Evolutionary conservation across 2,113 vertebrate genomes (phyloP).

Genomic region (Galeopterus variegatus): DNA sequence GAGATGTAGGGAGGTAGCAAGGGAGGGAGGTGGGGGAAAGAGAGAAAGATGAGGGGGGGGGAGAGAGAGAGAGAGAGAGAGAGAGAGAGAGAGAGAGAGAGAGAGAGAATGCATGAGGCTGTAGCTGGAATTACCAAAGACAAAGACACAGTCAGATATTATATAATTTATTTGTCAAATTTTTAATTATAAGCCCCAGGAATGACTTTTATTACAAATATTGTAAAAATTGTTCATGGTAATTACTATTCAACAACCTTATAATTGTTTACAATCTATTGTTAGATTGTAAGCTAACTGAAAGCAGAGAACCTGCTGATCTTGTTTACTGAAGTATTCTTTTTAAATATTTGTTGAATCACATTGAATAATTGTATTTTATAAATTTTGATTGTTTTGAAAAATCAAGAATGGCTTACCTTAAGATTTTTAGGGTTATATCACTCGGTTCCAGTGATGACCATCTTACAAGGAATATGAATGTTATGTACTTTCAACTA

Average conservation of each 20-base stretch:
- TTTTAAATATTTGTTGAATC: background rate
- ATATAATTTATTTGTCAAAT: background rate
- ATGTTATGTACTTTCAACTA: background rate
- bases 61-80: background rate
- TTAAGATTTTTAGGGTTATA: background rate
- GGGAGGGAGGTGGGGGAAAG: no score
- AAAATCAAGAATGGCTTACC: background rate
- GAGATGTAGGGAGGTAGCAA: background rate
- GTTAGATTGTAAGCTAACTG: background rate
- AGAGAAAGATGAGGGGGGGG: no score
- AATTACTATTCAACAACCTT: conserved; percentile 19
- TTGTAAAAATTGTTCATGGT: background rate
- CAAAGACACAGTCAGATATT: background rate
- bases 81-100: background rate
- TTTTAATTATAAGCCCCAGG: background rate
- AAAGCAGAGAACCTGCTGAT: background rate
- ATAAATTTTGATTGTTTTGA: background rate
- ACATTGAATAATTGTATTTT: background rate
- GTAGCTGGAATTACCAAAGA: background rate
- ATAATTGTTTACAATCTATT: background rate
- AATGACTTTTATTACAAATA: background rate
- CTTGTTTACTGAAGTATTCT: background rate
- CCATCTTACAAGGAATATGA: background rate
- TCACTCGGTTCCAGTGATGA: background rate
- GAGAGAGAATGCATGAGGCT: background rate